Evolutionary conservation across 1,140 invertebrate species (phyloP), one percentile per base, ranked within the genome.

Genomic region (Drosophila seguyi): DNA sequence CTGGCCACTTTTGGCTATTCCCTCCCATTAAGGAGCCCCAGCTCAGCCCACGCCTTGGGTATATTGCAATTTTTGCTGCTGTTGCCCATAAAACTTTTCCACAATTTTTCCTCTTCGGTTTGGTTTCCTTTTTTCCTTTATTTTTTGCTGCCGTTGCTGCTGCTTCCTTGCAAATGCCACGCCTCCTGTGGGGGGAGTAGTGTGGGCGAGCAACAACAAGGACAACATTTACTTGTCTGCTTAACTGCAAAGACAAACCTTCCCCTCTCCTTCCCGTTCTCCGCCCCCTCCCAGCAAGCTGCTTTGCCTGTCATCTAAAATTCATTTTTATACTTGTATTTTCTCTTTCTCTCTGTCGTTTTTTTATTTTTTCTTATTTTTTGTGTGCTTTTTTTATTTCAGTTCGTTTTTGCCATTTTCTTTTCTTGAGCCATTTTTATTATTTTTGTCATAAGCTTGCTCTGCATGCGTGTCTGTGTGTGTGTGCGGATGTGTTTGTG

Each of bases 311-410:
- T 90, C 85, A 90, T 90, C 85, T 90, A 90, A 90, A 90, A 90
- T 90, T 90, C 85, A 90, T 90, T 90, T 90, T 90, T 90, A 90
- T 90, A 90, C 85, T 90, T 85, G 81, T 90, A 79, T 90, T 75
- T 71, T 75, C 69, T 52, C 77, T 59, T 58, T 74, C 44, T 60
- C 38, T 65, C 47, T 65, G 47, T 61, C 42, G 41, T 69, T 66
- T 58, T 57, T 27, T 20, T 50, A 29, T 25, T 45, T 50, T 78
- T 67, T 57, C 62, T 74, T 74, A 66, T 77, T 76, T 75, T 76
- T 80, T 50, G 56, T 20, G 68, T 22, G 44, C 62, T 63, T 68
- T 55, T 73, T 73, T 72, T 83, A 61, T 77, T 85, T 84, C 60
- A 45, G 52, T 66, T 79, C 68, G 73, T 71, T 85, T 74, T 75